Conservation (phyloP, 2,113 vertebrate genomes). For the Sorex araneus region DNA sequence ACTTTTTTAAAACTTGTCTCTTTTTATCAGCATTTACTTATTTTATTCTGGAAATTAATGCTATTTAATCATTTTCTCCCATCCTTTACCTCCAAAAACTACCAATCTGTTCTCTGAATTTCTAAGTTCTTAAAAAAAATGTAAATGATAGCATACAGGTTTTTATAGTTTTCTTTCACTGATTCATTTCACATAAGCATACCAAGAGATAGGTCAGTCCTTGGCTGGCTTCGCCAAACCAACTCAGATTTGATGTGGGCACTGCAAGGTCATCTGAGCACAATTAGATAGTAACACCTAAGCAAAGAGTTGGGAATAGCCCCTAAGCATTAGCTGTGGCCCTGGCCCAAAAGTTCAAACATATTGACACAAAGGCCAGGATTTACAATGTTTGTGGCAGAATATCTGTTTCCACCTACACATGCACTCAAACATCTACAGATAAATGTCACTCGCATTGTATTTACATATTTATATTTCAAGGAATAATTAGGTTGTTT, state of each 20-base stretch:
- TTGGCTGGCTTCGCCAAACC: no score
- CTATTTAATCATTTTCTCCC: not conserved
- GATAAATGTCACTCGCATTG: not conserved
- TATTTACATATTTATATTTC: constrained; percentile 4
- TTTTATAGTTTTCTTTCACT: not conserved
- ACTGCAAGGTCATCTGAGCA: no score
- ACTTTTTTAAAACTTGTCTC: not conserved
- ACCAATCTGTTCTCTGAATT: not conserved
- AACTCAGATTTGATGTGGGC: no score
- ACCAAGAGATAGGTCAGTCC: no score
- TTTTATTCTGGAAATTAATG: not conserved
- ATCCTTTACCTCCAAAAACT: not conserved
- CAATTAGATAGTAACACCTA: no score
- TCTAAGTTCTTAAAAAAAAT: not conserved
- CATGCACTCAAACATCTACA: not conserved
- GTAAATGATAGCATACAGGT: no score
- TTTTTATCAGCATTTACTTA: constrained; percentile 45
- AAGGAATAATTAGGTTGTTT: not conserved
- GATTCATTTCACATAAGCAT: no score
- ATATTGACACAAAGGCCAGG: no score
- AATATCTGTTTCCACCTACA: not conserved
- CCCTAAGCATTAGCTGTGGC: no score
- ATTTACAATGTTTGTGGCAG: no score
- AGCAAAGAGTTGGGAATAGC: no score
- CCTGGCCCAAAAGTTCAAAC: no score